These are phyloP conservation scores for Pachycephus smyrnensis DNA, from an alignment of 2,888 invertebrate genomes.

Conservation along the genomic window DNA sequence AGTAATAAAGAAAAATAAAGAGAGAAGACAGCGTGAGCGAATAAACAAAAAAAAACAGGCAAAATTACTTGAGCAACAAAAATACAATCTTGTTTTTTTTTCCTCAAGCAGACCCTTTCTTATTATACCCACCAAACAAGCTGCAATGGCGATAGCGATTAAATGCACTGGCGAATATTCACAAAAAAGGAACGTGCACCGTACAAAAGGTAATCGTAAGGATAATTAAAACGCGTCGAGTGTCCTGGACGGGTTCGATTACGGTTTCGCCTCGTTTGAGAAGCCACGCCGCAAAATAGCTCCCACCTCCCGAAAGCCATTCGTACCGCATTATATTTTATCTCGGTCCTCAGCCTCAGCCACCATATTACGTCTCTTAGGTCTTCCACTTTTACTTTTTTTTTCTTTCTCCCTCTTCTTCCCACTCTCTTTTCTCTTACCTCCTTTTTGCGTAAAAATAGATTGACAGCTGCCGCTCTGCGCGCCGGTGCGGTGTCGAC, in stretches of 20 bases:
- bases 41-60: neutral
- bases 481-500: conserved; percentile 4
- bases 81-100: neutral
- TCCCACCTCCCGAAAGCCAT: neutral
- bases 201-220: conserved; percentile 42
- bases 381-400: neutral
- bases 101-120: neutral
- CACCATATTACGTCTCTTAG: neutral
- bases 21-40: neutral
- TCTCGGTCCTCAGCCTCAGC: neutral
- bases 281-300: neutral
- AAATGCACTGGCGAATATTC: neutral
- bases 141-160: neutral
- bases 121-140: neutral
- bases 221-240: conserved; percentile 61
- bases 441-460: conserved; percentile 38
- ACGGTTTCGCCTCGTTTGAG: conserved; percentile 32
- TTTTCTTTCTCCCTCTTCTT: neutral
- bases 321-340: neutral
- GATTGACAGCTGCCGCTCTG: conserved; percentile 44
- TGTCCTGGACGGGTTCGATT: conserved; percentile 48
- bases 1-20: neutral
- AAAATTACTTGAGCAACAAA: neutral
- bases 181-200: conserved; percentile 1
- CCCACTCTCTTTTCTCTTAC: conserved; percentile 3